Conservation (phyloP, 2,888 invertebrate species). For the Dynastes maya region DNA sequence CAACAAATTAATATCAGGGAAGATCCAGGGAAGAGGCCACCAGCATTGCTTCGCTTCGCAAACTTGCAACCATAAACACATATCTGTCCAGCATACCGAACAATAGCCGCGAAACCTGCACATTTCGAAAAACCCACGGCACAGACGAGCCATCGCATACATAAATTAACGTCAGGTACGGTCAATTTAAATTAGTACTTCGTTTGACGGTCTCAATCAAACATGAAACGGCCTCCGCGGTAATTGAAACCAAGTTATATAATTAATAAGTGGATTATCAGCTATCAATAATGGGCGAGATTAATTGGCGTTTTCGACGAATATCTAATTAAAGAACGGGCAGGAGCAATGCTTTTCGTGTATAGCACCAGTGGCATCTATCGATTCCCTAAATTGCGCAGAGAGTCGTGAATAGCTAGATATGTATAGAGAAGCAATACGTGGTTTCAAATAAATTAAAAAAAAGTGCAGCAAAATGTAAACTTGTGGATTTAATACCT, state of each 20-base stretch:
- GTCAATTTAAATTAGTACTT: conserved; percentile 4
- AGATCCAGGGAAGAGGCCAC: no score
- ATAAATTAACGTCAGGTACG: neutral
- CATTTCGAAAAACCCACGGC: no score
- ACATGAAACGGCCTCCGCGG: conserved; percentile 15
- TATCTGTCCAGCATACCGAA: neutral
- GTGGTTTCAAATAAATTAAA: no score
- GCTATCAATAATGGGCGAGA: neutral
- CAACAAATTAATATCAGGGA: no score
- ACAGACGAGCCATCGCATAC: neutral
- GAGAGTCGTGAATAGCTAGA: no score
- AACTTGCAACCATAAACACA: no score
- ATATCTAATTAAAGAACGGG: conserved; percentile 4
- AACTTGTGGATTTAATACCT: no score
- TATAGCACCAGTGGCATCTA: neutral
- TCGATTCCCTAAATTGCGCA: neutral
- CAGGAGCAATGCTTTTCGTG: neutral
- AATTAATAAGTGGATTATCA: conserved; percentile 25
- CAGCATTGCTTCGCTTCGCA: no score
- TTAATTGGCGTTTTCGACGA: conserved; percentile 12
- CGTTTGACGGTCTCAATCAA: conserved; percentile 3
- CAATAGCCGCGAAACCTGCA: neutral
- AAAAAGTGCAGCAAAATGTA: no score
- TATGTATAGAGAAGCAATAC: no score
- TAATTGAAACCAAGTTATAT: conserved; percentile 18